phyloP scores from a whole-genome alignment of 2,797 vertebrate species.

The Sebastes minor region DNA sequence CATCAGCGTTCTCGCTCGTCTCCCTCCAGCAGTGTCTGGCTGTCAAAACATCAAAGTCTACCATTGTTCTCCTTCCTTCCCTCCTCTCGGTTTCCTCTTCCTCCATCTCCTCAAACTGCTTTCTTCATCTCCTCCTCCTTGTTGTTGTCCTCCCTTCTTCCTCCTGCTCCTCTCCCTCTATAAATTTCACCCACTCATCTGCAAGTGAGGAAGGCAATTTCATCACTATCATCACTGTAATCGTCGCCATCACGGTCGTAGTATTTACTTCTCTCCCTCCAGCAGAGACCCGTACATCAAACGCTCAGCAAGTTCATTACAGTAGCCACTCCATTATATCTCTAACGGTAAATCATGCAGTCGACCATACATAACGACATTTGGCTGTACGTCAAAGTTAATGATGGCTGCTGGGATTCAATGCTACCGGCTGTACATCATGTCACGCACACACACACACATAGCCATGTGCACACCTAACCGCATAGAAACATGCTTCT shows the following conservation, averaged over 20 bases:
- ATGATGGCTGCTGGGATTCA: conserved; percentile 67
- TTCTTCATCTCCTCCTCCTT: conserved; percentile 21
- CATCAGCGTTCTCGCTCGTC: conserved; percentile 30
- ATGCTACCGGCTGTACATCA: conserved; percentile 60
- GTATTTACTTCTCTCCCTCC: conserved; percentile 60
- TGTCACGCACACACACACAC: conserved; percentile 24
- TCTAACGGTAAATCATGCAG: conserved; percentile 70
- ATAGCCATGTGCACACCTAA: neutral
- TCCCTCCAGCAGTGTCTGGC: conserved; percentile 56
- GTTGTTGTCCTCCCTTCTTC: neutral
- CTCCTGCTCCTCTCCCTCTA: conserved; percentile 8
- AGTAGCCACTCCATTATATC: conserved; percentile 66
- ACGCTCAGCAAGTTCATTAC: conserved; percentile 67
- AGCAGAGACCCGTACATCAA: conserved; percentile 63
- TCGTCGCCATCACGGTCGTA: conserved; percentile 44
- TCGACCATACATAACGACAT: conserved; percentile 63
- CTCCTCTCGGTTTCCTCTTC: conserved; percentile 28
- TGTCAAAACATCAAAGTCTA: conserved; percentile 70
- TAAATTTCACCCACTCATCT: conserved; percentile 35
- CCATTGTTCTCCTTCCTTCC: conserved; percentile 41
- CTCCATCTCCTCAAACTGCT: conserved; percentile 31
- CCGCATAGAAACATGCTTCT: neutral
- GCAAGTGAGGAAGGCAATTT: conserved; percentile 39
- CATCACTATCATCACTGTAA: conserved; percentile 51
- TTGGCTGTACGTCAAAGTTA: conserved; percentile 73